phyloP scores from a whole-genome alignment of 1,140 invertebrate species.

The Drosophila orena region DNA sequence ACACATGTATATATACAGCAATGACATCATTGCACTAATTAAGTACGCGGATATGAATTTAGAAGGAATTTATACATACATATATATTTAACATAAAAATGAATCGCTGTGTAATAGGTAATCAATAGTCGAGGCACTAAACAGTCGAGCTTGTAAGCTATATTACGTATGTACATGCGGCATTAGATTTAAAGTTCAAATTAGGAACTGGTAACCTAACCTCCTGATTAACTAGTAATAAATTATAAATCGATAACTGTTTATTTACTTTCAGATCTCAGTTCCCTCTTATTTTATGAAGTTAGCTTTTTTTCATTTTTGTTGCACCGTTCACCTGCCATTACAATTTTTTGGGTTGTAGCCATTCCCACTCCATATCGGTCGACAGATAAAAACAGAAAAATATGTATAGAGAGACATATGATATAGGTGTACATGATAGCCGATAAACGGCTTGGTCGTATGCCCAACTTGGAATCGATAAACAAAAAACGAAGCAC shows the following conservation, averaged over 20 bases:
- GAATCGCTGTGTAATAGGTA: too few species aligned
- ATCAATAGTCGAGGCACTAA: too few species aligned
- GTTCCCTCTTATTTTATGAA: not conserved
- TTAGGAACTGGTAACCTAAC: too few species aligned
- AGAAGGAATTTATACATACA: too few species aligned
- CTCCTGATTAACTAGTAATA: not conserved
- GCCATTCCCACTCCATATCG: conserved; percentile 23
- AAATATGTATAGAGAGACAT: conserved; percentile 6
- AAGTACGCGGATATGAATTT: too few species aligned
- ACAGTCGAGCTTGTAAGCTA: too few species aligned
- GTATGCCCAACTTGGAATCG: conserved; percentile 25
- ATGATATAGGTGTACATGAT: conserved; percentile 18
- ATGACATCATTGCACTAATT: too few species aligned
- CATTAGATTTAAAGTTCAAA: too few species aligned
- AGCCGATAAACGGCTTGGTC: conserved; percentile 7
- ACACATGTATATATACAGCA: too few species aligned
- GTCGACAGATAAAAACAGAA: conserved; percentile 7
- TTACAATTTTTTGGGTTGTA: conserved; percentile 15
- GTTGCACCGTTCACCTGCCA: conserved; percentile 39
- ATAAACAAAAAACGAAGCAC: conserved; percentile 33
- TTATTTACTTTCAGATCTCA: not conserved
- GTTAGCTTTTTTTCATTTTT: conserved; percentile 1
- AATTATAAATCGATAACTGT: not conserved
- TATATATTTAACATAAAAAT: too few species aligned
- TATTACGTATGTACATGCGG: too few species aligned